These are phyloP conservation scores for Aelia acuminata DNA, from an alignment of 2,888 invertebrate genomes.

Conservation along the genomic window DNA sequence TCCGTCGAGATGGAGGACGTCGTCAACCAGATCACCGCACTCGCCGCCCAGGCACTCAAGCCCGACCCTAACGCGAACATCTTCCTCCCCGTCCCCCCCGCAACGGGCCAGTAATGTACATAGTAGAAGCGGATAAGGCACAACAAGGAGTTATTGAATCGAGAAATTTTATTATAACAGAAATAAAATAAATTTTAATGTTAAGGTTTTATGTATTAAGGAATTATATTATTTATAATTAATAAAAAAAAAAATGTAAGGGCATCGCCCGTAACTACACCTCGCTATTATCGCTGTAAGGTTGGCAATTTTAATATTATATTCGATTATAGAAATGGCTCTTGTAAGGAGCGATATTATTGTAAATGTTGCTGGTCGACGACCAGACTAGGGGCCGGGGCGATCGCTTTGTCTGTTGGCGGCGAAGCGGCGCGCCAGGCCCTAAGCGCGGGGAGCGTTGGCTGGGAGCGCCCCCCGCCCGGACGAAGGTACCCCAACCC, in stretches of 20 bases:
- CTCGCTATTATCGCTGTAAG: conserved; percentile 66
- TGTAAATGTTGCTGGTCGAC: conserved; percentile 65
- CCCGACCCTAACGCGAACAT: conserved; percentile 74
- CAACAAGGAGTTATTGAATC: conserved; percentile 46
- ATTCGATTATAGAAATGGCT: conserved; percentile 71
- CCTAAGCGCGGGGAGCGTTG: conserved; percentile 54
- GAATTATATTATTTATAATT: conserved; percentile 51
- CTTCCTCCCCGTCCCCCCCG: conserved; percentile 66
- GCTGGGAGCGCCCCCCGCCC: conserved; percentile 55
- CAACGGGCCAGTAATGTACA: conserved; percentile 64
- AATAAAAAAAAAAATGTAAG: conserved; percentile 53
- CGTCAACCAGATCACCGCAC: conserved; percentile 84
- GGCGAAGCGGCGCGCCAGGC: conserved; percentile 45
- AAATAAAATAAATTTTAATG: conserved; percentile 50
- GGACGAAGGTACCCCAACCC: neutral
- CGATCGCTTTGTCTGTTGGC: conserved; percentile 58
- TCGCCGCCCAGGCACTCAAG: conserved; percentile 80
- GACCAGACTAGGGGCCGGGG: conserved; percentile 24
- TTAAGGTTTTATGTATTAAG: conserved; percentile 58
- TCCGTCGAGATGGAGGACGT: conserved; percentile 88
- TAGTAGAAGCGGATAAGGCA: conserved; percentile 56
- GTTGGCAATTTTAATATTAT: conserved; percentile 68
- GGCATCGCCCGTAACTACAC: conserved; percentile 64
- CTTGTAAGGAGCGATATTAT: conserved; percentile 74
- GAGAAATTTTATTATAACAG: conserved; percentile 57